phyloP scores from a whole-genome alignment of 1,140 invertebrate species.

The Euschistus heros region DNA sequence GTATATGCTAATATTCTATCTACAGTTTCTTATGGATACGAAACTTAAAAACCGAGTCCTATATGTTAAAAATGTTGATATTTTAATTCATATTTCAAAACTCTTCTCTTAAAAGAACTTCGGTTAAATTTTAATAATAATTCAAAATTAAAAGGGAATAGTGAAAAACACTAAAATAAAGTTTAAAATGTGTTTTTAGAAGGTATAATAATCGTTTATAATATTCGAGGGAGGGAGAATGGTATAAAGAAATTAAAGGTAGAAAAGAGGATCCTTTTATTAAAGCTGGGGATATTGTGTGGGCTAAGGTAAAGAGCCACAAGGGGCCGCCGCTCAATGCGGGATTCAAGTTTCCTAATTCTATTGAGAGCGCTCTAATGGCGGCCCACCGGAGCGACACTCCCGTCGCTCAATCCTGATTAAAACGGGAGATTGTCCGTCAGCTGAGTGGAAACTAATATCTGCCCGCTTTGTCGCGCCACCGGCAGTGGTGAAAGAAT shows the following conservation, averaged over 20 bases:
- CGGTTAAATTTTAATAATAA: too few species aligned
- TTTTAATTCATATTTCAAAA: too few species aligned
- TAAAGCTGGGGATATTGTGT: not conserved
- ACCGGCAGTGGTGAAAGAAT: not conserved
- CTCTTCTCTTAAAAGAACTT: too few species aligned
- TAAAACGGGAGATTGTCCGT: not conserved
- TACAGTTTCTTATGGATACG: too few species aligned
- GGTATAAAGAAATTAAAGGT: conserved; percentile 2
- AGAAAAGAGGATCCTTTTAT: not conserved
- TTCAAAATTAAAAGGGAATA: too few species aligned
- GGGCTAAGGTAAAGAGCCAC: not conserved
- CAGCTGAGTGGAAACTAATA: conserved; percentile 10
- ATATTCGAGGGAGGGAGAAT: not conserved
- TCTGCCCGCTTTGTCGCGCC: not conserved
- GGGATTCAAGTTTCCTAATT: not conserved
- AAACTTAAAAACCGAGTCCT: too few species aligned
- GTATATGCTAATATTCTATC: too few species aligned
- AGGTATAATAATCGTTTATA: too few species aligned
- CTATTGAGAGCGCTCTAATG: not conserved
- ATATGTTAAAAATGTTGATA: too few species aligned
- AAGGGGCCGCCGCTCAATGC: not conserved
- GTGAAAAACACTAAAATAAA: too few species aligned
- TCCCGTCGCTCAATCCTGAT: not conserved
- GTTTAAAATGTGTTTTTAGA: too few species aligned
- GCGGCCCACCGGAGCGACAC: not conserved